Percentiles rank a stretch among this genome's conserved stretches.
Conservation (phyloP, 2,888 invertebrate genomes). For the Hermaeophaga mercurialis region DNA sequence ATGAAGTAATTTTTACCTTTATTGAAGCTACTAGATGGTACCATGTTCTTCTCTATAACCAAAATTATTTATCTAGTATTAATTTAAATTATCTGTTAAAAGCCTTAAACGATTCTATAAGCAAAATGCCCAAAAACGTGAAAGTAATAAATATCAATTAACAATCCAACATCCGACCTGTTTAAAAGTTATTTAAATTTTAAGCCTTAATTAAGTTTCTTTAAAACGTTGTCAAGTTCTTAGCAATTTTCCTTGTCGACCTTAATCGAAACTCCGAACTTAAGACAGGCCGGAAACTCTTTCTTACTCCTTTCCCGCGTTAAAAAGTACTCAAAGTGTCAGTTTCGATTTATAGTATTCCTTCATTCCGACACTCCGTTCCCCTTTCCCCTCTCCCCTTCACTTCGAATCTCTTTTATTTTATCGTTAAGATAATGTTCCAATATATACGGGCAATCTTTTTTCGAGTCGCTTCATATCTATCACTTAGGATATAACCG, state of each 20-base stretch:
- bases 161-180: no score
- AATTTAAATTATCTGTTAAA: no score
- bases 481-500: background rate
- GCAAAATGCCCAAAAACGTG: no score
- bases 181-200: no score
- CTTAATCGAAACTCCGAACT: background rate
- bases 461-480: constrained; percentile 13
- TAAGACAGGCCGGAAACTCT: background rate
- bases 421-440: constrained; percentile 10
- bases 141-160: no score
- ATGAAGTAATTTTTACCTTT: no score
- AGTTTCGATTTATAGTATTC: constrained; percentile 10
- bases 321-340: constrained; percentile 15
- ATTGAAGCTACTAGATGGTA: no score
- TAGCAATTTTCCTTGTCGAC: background rate
- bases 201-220: no score
- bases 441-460: constrained; percentile 11
- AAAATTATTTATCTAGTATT: no score
- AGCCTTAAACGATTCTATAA: no score
- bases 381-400: background rate
- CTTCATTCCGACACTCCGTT: constrained; percentile 2
- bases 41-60: no score
- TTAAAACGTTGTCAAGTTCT: no score
- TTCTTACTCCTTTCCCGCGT: background rate
- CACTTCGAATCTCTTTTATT: background rate